Evolutionary conservation across 1,140 invertebrate species (phyloP).

Genomic region (Drosophila baimaii): DNA sequence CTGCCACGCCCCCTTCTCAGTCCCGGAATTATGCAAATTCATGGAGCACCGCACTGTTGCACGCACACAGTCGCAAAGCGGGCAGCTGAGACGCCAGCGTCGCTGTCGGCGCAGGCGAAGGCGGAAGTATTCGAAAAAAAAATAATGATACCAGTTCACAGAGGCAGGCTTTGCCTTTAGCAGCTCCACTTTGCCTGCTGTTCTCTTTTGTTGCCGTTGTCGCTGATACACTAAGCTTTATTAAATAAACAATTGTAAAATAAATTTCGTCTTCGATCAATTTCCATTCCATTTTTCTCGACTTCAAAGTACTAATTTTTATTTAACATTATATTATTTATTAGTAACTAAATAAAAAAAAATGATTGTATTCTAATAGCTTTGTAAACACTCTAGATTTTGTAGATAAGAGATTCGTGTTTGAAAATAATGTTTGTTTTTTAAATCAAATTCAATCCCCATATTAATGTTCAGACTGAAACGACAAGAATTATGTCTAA

Average conservation of each 20-base stretch:
- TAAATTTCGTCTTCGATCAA: not conserved
- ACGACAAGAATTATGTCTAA: too few species aligned
- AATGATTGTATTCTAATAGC: too few species aligned
- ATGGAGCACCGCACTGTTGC: constrained; percentile 37
- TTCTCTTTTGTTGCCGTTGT: constrained; percentile 20
- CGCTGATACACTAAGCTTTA: constrained; percentile 15
- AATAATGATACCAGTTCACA: constrained; percentile 62
- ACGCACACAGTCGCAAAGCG: constrained; percentile 31
- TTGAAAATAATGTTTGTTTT: too few species aligned
- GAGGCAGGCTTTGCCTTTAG: constrained; percentile 39
- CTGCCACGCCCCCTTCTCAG: constrained; percentile 47
- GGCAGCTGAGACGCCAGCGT: constrained; percentile 34
- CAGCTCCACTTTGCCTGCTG: constrained; percentile 24
- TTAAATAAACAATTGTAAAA: constrained; percentile 16
- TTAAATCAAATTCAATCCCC: too few species aligned
- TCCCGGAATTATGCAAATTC: constrained; percentile 76
- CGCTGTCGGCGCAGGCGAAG: constrained; percentile 64
- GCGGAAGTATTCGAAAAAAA: constrained; percentile 52
- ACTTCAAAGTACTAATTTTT: too few species aligned
- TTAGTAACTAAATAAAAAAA: too few species aligned
- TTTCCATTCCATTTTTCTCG: not conserved
- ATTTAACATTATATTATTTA: too few species aligned
- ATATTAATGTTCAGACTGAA: too few species aligned
- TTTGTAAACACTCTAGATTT: too few species aligned
- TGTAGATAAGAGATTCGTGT: too few species aligned